Evolutionary conservation across 1,140 invertebrate species (phyloP), one percentile per base, ranked within the genome.

Genomic region (Euura saliciscinereae): DNA sequence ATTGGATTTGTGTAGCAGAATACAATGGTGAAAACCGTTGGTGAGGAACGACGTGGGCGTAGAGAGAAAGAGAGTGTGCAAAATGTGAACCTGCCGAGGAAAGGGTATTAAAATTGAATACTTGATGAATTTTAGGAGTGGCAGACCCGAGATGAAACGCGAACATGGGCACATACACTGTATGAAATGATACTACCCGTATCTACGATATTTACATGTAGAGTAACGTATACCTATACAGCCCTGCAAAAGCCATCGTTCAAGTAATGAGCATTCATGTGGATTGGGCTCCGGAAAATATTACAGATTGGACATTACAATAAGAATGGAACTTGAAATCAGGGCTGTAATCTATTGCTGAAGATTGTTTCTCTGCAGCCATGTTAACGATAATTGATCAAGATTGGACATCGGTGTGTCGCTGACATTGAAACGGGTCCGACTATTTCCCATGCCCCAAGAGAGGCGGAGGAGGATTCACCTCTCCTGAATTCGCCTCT

Each of bases 91-190:
- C 79, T 72, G 71, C 76, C 43, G 70, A 76, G 73, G 77, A 69
- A 78, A 82, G 81, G 80, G 81, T 81, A 82, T 82, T 80, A 82
- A 79, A 82, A 82, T 82, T 82, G 79, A 81, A 82, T 82, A 82
- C 78, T 82, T 82, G 81, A 82, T 82, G 81, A 82, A 82, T 82
- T 82, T 82, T 82, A 82, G 79, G 77, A 81, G 78, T 71, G 75
- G 75, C 74, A 75, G 77, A 72, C 74, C 51, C 51, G 5, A 28
- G 28, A n/a, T 6, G 10, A n/a, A 59, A 59, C 51, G 51, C 10
- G 51, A 59, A 59, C 8, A 11, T 59, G 51, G 8, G 51, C 51
- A 59, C 51, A n/a, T 59, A 59, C 51, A 59, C 51, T n/a, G 3
- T n/a, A 59, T n/a, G 6, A 59, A 59, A 59, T n/a, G 46, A 28